Evolutionary conservation across 37 sponge, comb jelly and placozoan genomes (phyloP), one percentile per base, ranked within the genome.

Genomic region (Haliclona indistincta): DNA sequence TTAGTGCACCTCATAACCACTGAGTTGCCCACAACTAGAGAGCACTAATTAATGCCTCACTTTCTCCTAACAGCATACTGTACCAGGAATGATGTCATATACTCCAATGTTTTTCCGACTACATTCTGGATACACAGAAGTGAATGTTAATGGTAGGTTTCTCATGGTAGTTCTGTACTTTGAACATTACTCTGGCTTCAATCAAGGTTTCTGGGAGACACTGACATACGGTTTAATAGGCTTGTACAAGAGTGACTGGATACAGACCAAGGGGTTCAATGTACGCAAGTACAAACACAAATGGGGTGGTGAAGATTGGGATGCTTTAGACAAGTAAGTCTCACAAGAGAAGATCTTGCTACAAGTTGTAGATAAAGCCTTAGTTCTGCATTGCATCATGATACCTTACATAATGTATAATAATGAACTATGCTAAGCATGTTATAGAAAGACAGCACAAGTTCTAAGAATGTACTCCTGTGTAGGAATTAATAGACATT

Each of bases 241-340:
- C 15, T 43, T 89, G 85, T 89, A 51, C 68, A 89, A 89, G 61
- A 56, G 74, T n/a, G 90, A 89, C 68, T 89, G 90, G 90, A 52
- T 2, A 4, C 47, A 38, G 13, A 64, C 79, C 69, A 85, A 85
- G 23, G 90, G 90, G 23, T 79, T 80, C 38, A 49, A 89, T 71
- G 35, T 40, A 2, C 47, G 34, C 25, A 72, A 68, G n/a, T 89
- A 82, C 75, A 79, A 36, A 19, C 36, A 26, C 40, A 80, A 78
- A 45, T 89, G 90, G 90, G 90, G 90, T 47, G 90, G 90, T 62
- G 90, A 89, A 62, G 90, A 89, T 65, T 89, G 90, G 90, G 90
- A 89, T 41, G 33, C 74, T 25, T 33, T 89, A 33, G 90, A 89
- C 85, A 89, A 72, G 90, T 89, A n/a, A 80, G 70, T 20, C 23